Percentiles rank a stretch among this genome's conserved stretches.
Evolutionary conservation across 1,140 invertebrate genomes (phyloP).

Genomic region (Acyrthosiphon pisum): DNA sequence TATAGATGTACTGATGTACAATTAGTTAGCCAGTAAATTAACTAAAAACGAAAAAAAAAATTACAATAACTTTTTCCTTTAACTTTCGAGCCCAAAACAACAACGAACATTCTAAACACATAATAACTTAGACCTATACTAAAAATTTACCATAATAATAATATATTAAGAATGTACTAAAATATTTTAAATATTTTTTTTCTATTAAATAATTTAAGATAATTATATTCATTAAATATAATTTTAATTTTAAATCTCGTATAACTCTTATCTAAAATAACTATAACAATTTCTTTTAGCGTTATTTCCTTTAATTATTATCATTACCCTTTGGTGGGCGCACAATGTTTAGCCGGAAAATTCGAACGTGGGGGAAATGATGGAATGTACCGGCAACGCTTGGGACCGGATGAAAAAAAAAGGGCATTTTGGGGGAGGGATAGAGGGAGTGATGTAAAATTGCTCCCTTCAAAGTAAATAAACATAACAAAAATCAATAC

Average conservation of each 20-base stretch:
- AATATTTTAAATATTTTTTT: constrained; percentile 56
- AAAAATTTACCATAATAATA: constrained; percentile 50
- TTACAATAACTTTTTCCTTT: constrained; percentile 45
- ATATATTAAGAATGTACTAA: constrained; percentile 56
- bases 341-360: constrained; percentile 57
- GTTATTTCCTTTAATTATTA: constrained; percentile 52
- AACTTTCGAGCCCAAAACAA: constrained; percentile 52
- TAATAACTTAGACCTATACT: constrained; percentile 54
- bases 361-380: constrained; percentile 54
- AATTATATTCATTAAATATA: constrained; percentile 54
- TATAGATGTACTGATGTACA: constrained; percentile 24
- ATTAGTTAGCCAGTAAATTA: constrained; percentile 38
- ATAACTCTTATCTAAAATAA: constrained; percentile 58
- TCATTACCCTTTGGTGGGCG: constrained; percentile 52
- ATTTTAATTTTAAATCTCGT: constrained; percentile 55
- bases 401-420: constrained; percentile 53
- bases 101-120: constrained; percentile 55
- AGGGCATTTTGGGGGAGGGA: constrained; percentile 19
- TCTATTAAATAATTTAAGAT: constrained; percentile 57
- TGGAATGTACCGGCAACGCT: constrained; percentile 57
- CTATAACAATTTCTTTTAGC: constrained; percentile 57
- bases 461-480: constrained; percentile 53
- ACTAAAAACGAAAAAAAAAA: constrained; percentile 45
- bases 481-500: constrained; percentile 56
- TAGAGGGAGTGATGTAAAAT: constrained; percentile 36